phyloP scores from a whole-genome alignment of 35 echinoderm and acorn worm species.

The Anneissia japonica region DNA sequence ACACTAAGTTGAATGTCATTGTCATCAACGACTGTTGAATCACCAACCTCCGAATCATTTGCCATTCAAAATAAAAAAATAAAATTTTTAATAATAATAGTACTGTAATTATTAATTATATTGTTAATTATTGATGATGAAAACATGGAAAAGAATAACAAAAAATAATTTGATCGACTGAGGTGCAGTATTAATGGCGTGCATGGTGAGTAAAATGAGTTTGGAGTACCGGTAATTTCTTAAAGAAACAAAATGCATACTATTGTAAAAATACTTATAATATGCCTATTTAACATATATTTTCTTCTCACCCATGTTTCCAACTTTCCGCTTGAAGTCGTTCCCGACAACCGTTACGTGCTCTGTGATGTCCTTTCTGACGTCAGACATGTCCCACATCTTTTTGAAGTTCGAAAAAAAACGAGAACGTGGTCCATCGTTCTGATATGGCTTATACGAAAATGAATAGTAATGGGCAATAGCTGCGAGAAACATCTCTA shows the following conservation, averaged over 20 bases:
- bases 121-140: no score
- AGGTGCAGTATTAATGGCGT: no score
- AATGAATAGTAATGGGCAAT: conserved; percentile 6
- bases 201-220: no score
- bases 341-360: neutral
- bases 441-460: neutral
- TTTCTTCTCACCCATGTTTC: neutral
- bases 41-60: neutral
- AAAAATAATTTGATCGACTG: no score
- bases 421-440: neutral
- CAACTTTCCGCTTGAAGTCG: neutral
- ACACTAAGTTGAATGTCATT: neutral
- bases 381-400: conserved; percentile 9
- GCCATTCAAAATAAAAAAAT: neutral
- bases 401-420: neutral
- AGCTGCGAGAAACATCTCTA: conserved; percentile 2
- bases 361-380: neutral
- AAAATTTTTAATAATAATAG: neutral
- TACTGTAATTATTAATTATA: neutral
- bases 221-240: no score
- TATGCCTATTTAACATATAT: neutral
- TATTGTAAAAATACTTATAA: no score
- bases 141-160: no score
- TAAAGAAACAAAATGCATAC: no score
- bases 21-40: neutral